A percentile compares a stretch with the other conserved stretches of the same genome.
phyloP scores from a whole-genome alignment of 2,113 vertebrate genomes.

The Channa maculata region DNA sequence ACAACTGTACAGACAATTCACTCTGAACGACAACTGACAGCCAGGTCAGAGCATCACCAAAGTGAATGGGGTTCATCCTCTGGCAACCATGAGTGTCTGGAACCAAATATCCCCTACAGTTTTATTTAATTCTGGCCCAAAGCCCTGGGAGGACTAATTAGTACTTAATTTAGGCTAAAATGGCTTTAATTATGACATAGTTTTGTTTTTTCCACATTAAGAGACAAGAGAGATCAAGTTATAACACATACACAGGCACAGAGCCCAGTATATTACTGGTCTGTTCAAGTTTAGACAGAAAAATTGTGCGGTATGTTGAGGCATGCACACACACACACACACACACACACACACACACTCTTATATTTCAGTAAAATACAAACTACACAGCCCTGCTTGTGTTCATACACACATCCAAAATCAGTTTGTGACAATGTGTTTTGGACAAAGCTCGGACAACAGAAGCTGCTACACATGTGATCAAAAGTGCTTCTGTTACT shows the following conservation, averaged over 20 bases:
- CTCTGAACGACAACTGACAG: no score
- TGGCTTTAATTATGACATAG: no score
- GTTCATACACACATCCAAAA: background rate
- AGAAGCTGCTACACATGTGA: constrained; percentile 26
- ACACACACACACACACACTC: background rate
- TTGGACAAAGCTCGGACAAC: constrained; percentile 11
- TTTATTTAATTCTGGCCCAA: no score
- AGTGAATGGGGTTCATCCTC: no score
- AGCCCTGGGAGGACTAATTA: no score
- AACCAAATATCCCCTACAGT: no score
- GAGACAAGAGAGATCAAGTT: background rate
- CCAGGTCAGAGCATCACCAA: no score
- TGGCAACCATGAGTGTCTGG: no score
- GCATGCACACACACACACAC: background rate
- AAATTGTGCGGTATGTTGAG: background rate
- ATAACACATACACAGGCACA: background rate
- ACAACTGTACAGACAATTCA: no score
- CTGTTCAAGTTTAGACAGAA: constrained; percentile 36
- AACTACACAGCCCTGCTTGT: background rate
- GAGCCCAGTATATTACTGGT: background rate
- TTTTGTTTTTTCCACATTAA: background rate
- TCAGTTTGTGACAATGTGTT: constrained; percentile 27
- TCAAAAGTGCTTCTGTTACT: constrained; percentile 13
- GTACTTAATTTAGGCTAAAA: no score
- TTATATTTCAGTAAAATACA: background rate